Evolutionary conservation across 2,888 invertebrate genomes (phyloP).

Genomic region (Epirrhoe tristata): DNA sequence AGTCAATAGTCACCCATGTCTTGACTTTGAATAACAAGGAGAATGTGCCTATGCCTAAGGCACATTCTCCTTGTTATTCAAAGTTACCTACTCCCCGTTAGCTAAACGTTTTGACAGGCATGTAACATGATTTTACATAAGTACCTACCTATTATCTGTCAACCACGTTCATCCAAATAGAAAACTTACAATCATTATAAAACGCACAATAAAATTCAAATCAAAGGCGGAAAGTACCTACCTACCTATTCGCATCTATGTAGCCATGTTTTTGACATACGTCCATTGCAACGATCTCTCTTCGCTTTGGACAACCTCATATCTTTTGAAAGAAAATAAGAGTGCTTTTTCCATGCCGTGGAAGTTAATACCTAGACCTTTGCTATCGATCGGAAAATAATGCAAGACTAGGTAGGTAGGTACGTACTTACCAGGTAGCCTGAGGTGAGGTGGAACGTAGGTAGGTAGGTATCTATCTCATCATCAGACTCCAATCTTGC

Average conservation of each 20-base stretch:
- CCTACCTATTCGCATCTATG: conserved; percentile 69
- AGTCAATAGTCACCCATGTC: no score
- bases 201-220: conserved; percentile 81
- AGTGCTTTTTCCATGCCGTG: no score
- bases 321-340: no score
- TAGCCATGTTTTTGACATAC: conserved; percentile 77
- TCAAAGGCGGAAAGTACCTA: conserved; percentile 79
- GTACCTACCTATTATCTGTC: no score
- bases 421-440: not conserved
- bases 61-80: no score
- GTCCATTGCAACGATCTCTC: conserved; percentile 62
- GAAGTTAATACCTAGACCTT: no score
- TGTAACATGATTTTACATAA: conserved; percentile 40
- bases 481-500: conserved; percentile 31
- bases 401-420: no score
- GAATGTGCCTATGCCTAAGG: no score
- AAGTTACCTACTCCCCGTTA: no score
- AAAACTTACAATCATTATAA: conserved; percentile 84
- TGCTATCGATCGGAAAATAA: no score
- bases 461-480: not conserved
- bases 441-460: not conserved
- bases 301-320: conserved; percentile 3
- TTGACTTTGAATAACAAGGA: no score
- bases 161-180: conserved; percentile 56
- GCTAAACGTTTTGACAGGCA: conserved; percentile 71